These are phyloP conservation scores for Porites evermanni DNA, from an alignment of 92 coral and sea anemone genomes.

Conservation along the genomic window DNA sequence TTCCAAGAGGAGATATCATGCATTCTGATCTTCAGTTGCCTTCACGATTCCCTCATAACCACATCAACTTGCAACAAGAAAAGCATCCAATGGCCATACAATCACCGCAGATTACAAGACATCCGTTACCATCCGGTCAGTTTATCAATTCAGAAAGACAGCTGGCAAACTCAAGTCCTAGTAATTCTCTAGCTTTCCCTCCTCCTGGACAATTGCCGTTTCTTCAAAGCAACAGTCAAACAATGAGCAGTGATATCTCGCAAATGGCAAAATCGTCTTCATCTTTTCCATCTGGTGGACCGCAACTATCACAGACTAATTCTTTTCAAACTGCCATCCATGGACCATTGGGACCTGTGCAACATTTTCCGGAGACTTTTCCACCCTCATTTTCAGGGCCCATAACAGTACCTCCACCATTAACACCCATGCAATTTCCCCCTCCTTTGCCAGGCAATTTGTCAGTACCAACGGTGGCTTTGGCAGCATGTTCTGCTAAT, in stretches of 20 bases:
- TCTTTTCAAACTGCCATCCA: conserved; percentile 8
- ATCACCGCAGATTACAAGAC: conserved; percentile 3
- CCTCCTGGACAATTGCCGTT: conserved; percentile 7
- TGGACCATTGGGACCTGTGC: background rate
- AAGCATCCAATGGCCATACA: background rate
- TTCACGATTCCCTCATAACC: conserved; percentile 22
- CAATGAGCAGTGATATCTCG: background rate
- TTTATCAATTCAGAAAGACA: background rate
- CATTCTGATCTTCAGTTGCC: background rate
- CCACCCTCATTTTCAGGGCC: conserved; percentile 22
- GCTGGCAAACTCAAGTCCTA: conserved; percentile 1
- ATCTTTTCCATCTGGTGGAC: background rate
- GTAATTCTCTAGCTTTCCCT: background rate
- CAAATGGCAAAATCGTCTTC: background rate
- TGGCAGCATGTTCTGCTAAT: background rate
- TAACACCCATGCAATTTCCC: conserved; percentile 28
- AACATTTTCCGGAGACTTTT: background rate
- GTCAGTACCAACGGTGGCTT: background rate
- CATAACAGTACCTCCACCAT: background rate
- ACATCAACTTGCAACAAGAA: conserved; percentile 10
- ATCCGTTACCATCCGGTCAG: background rate
- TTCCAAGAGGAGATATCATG: background rate
- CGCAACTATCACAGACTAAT: background rate
- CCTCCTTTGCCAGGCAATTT: conserved; percentile 14
- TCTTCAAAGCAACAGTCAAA: conserved; percentile 3